These are phyloP conservation scores for Rhynchonema sp. DNA, from an alignment of 2,888 invertebrate species.

Conservation along the genomic window DNA sequence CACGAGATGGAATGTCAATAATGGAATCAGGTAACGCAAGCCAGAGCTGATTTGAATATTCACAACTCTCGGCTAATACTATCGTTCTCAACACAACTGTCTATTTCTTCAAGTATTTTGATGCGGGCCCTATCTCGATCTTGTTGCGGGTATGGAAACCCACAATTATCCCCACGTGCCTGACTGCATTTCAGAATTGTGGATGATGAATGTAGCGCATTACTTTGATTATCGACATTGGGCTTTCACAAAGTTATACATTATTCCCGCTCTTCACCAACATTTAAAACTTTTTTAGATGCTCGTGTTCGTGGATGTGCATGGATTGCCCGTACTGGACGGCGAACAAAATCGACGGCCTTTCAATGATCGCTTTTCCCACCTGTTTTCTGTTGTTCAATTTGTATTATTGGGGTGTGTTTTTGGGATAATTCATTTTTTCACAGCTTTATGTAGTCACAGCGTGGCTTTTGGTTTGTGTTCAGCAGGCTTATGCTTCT, in stretches of 20 bases:
- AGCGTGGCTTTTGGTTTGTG: background rate
- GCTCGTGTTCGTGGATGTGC: conserved; percentile 24
- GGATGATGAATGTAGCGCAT: no score
- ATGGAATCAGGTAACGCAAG: background rate
- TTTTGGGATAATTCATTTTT: conserved; percentile 10
- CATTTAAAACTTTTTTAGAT: conserved; percentile 17
- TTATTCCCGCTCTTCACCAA: no score
- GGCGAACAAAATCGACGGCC: conserved; percentile 19
- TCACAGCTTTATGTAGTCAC: background rate
- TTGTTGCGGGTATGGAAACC: no score
- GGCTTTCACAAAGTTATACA: no score
- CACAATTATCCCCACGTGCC: background rate
- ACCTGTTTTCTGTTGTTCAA: conserved; percentile 22
- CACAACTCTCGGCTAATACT: no score
- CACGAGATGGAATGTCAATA: background rate
- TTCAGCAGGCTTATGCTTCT: background rate
- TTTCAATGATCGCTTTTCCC: conserved; percentile 21
- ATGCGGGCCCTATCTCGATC: background rate
- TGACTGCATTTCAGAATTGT: no score
- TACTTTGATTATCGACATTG: no score
- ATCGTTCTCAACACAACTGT: no score
- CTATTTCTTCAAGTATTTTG: background rate
- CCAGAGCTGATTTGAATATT: no score
- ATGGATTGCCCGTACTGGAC: conserved; percentile 23
- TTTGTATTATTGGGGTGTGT: conserved; percentile 27